phyloP scores from a whole-genome alignment of 2,113 vertebrate genomes.

The Actenoides lindsayi region DNA sequence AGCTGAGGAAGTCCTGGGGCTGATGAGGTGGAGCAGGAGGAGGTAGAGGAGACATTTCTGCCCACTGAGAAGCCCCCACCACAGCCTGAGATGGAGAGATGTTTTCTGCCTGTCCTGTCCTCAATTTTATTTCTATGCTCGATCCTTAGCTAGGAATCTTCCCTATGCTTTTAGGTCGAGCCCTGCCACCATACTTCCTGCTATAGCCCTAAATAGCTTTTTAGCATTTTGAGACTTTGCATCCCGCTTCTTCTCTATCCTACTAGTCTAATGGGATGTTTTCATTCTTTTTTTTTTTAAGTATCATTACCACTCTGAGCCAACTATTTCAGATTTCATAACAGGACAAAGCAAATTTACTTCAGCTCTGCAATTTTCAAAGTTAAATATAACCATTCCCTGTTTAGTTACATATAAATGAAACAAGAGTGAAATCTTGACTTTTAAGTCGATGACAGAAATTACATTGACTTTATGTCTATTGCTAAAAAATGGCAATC shows the following conservation, averaged over 20 bases:
- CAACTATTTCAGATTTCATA: slow-evolving; percentile 4
- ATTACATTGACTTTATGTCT: neutral
- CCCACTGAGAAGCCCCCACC: too few relatives aligned
- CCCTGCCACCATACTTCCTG: neutral
- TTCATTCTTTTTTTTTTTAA: neutral
- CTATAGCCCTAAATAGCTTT: neutral
- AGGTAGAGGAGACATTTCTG: neutral
- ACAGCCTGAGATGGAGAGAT: neutral
- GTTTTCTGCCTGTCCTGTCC: neutral
- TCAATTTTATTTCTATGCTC: neutral
- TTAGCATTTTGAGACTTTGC: neutral
- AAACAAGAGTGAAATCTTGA: neutral
- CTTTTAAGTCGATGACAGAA: neutral
- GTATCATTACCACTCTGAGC: neutral
- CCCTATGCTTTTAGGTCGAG: neutral
- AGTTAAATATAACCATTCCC: neutral
- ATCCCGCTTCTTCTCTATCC: neutral
- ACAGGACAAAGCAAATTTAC: neutral
- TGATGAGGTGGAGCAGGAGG: neutral
- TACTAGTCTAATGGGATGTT: neutral
- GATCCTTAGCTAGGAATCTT: neutral
- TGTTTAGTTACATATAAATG: neutral
- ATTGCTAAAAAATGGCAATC: neutral
- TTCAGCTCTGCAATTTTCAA: neutral
- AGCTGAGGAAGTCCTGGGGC: neutral